Evolutionary conservation across 2,113 vertebrate genomes (phyloP), one percentile per base, ranked within the genome.

Genomic region (Polypterus senegalus): DNA sequence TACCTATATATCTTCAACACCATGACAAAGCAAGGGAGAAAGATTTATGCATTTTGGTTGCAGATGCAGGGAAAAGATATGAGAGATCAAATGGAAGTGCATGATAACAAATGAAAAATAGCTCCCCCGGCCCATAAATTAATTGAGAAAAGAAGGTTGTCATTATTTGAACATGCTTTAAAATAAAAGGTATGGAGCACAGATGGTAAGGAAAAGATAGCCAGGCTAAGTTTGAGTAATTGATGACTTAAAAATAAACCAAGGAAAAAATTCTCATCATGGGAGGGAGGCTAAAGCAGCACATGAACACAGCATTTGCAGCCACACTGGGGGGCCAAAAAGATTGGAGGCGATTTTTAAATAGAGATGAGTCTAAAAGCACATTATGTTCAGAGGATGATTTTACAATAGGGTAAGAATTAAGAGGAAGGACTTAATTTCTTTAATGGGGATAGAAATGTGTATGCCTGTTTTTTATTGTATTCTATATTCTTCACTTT

Each of bases 211-310:
- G 86, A 80, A 83, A 79, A 90, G 87, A 90, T 89, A 89, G 87
- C 77, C 75, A 80, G 76, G 78, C 73, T 85, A 47, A 87, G 82
- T 89, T 89, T 88, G 89, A 93, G 89, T 90, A 91, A 94, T 87
- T 88, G 90, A 92, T 91, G 88, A 89, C 88, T 94, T 89, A 86
- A 89, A 90, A 90, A 92, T 88, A 90, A 89, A 90, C 84, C 79
- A 78, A 80, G 82, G 83, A 82, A 79, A 80, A 83, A 83, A 80
- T 82, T 79, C 81, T 90, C 86, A 86, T 78, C 64, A 81, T 75
- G 74, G 79, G 83, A 81, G 83, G 83, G 83, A 83, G 72, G 78
- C 82, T 81, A 78, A 81, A 88, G 79, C 83, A 82, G 88, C 68
- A 67, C 62, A 58, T 58, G 69, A 64, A 71, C 66, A 70, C 70